Percentiles rank a stretch among this genome's conserved stretches.
phyloP scores from a whole-genome alignment of 2,888 invertebrate species.

The Drosophila anomalata region DNA sequence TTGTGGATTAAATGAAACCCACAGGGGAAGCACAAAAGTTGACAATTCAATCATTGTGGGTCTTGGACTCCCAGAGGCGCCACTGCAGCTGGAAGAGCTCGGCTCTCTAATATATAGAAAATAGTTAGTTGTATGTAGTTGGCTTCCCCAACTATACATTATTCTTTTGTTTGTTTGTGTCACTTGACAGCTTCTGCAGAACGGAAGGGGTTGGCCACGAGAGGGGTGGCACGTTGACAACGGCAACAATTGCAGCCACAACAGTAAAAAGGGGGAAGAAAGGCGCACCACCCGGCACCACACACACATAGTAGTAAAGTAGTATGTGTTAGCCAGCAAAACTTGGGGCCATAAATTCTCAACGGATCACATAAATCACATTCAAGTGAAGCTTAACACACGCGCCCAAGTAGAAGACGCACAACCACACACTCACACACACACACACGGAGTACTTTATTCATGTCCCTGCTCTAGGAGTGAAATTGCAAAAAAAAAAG shows the following conservation, averaged over 20 bases:
- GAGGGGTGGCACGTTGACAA: conserved; percentile 31
- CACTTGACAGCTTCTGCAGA: conserved; percentile 57
- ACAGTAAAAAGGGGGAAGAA: conserved; percentile 45
- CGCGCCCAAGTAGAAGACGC: conserved; percentile 73
- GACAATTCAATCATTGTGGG: conserved; percentile 72
- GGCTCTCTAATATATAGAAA: conserved; percentile 22
- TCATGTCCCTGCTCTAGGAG: conserved; percentile 1
- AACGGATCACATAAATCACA: conserved; percentile 83
- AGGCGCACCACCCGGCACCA: conserved; percentile 64
- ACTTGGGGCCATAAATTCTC: conserved; percentile 81
- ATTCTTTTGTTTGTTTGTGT: conserved; percentile 59
- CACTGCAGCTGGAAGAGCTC: conserved; percentile 17
- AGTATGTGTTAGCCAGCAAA: conserved; percentile 63
- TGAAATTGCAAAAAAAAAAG: conserved; percentile 20
- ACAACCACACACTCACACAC: conserved; percentile 32
- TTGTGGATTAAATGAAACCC: conserved; percentile 4
- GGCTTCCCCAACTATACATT: conserved; percentile 10
- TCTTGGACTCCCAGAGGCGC: conserved; percentile 4
- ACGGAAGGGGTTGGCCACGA: neutral
- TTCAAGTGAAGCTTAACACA: conserved; percentile 82
- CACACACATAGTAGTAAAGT: conserved; percentile 18
- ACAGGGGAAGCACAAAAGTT: conserved; percentile 43
- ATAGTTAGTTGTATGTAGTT: conserved; percentile 21
- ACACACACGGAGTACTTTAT: conserved; percentile 22
- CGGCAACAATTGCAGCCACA: conserved; percentile 56